Conservation (phyloP, 2,888 invertebrate species). For the Gerris lacustris region DNA sequence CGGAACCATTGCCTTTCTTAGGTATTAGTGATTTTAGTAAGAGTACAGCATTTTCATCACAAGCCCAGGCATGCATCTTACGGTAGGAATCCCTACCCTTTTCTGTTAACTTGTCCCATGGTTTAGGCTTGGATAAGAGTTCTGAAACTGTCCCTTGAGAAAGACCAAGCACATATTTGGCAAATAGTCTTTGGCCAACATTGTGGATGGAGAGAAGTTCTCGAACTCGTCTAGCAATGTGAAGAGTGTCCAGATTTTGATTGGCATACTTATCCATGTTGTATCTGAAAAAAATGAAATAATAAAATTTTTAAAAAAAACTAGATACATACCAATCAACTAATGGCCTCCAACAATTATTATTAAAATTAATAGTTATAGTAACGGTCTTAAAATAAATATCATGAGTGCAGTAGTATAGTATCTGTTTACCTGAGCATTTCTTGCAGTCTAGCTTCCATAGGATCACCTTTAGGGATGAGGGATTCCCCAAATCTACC, state of each 20-base stretch:
- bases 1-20: slow-evolving; percentile 68
- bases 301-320: background rate
- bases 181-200: slow-evolving; percentile 96
- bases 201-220: slow-evolving; percentile 93
- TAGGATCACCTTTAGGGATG: slow-evolving; percentile 83
- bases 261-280: slow-evolving; percentile 93
- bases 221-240: slow-evolving; percentile 82
- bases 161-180: slow-evolving; percentile 92
- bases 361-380: too few relatives aligned
- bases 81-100: slow-evolving; percentile 98
- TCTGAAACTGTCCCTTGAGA: slow-evolving; percentile 98
- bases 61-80: slow-evolving; percentile 99
- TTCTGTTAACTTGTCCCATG: slow-evolving; percentile 99
- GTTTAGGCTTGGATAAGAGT: slow-evolving; percentile 94
- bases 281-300: slow-evolving; percentile 39
- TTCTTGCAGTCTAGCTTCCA: slow-evolving; percentile 85
- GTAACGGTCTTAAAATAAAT: too few relatives aligned
- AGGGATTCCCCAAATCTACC: slow-evolving; percentile 76
- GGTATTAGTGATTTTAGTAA: slow-evolving; percentile 95
- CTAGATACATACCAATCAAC: too few relatives aligned
- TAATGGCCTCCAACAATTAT: too few relatives aligned
- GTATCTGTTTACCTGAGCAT: slow-evolving; percentile 51
- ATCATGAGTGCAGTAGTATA: too few relatives aligned
- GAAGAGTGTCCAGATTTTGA: slow-evolving; percentile 86
- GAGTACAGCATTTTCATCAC: slow-evolving; percentile 92